A percentile compares a stretch with the other conserved stretches of the same genome.
Conservation (phyloP, 2,797 vertebrate genomes). For the Macrochelys suwanniensis region DNA sequence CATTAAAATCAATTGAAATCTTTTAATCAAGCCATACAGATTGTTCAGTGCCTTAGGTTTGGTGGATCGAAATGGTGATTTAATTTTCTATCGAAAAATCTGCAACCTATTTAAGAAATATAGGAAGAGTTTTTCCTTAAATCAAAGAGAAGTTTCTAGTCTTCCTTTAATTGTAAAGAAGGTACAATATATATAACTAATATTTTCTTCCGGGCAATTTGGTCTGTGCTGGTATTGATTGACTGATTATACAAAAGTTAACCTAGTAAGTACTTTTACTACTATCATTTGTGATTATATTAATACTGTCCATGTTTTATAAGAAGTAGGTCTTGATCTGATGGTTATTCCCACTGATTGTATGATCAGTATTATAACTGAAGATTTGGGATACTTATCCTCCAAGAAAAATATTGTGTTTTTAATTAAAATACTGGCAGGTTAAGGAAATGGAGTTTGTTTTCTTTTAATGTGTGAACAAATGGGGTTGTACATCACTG, state of each 20-base stretch:
- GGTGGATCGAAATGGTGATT: background rate
- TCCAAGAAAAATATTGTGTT: conserved; percentile 36
- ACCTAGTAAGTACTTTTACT: background rate
- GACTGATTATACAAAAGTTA: background rate
- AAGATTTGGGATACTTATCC: conserved; percentile 63
- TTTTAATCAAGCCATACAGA: background rate
- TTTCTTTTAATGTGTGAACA: background rate
- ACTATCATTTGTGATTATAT: background rate
- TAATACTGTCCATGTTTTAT: conserved; percentile 1
- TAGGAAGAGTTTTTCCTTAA: background rate
- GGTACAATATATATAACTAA: background rate
- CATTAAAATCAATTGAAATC: background rate
- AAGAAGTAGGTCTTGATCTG: conserved; percentile 25
- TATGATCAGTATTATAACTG: conserved; percentile 37
- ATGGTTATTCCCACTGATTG: conserved; percentile 45
- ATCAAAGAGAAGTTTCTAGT: background rate
- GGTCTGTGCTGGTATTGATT: background rate
- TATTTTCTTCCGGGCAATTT: background rate
- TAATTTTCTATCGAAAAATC: conserved; percentile 14
- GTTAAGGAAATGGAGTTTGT: background rate
- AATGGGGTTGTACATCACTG: background rate
- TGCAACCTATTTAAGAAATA: background rate
- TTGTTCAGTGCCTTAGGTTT: accelerated
- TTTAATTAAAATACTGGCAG: conserved; percentile 59
- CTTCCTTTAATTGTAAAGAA: background rate